Base-by-base conservation (phyloP, 2,888 invertebrate genomes). In the Ophion ellenae region DNA sequence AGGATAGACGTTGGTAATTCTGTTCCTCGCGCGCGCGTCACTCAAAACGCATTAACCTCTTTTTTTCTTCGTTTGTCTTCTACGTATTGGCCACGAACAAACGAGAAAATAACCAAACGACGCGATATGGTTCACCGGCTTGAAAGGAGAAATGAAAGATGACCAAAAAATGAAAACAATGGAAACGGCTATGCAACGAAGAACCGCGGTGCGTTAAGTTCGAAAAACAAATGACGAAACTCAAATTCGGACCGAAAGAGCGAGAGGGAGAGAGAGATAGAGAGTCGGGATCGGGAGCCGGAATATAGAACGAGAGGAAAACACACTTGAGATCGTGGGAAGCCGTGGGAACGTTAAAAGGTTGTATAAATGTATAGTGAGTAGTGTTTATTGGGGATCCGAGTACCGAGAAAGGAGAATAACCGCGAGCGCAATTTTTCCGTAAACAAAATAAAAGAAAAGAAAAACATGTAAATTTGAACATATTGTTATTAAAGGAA, bases 281-380 rank as follows among this genome's bases (percentile, higher is more conserved):
- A 63, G 7, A 63, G 47, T 53, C 40, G 66, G 78, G 36, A 24
- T 40, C 20, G 61, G 14, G 53, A 71, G 10, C 40, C 20, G 24
- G 40, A 75, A 74, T 11, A 57, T 10, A 80, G 53, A 61, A 20
- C 10, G 67, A 24, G 61, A 78, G 47, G 17, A 14, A 67, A 74
- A 57, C 53, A 59, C 32, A 69, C 61, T 76, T 66, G 75, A 71
- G 77, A 71, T 81, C 77, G 77, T 67, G 73, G 57, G 69, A 80
- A 70, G 20, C 77, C 70, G 81, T 74, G 81, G 84, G 87, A 85
- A 91, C 87, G 88, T 90, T 81, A 89, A 90, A 89, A 86, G 86
- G 90, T 92, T 92, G 93, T 93, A 93, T 92, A 93, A 92, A 93
- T 93, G 93, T 93, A 93, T 93, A 93, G 92, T 90, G 91, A 91